Evolutionary conservation across 2,888 invertebrate species (phyloP), one percentile per base, ranked within the genome.

Genomic region (Cephus pulcher): DNA sequence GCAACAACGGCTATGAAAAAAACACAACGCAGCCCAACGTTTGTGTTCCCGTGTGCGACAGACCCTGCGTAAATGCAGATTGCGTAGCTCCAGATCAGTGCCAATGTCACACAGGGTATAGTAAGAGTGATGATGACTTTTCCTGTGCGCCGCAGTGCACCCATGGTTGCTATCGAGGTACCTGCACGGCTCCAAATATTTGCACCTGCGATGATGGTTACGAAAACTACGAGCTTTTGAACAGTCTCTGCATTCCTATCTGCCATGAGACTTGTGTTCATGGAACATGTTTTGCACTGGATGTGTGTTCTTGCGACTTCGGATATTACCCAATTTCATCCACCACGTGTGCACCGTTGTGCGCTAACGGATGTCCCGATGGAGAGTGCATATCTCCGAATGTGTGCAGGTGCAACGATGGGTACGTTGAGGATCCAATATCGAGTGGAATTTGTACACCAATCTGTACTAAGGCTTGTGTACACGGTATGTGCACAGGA

Each of bases 401-500:
- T 4, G 77, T 84, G 56, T 92, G 92, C 80, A 84, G 79, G 0
- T 90, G 91, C 80, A 77, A 78, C 4, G 73, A 79, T 1, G 89
- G 89, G 11, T 88, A 80, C 75, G 35, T 79, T 86, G 91, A 80
- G 85, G 89, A 84, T 88, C 84, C 80, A 87, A 15, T 40, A 15
- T 40, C 15, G 23, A 91, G 76, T 91, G 92, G 82, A 30, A 91
- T 73, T 90, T 91, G 92, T 81, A 85, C 86, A 30, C 86, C 92
- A 0, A 86, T 89, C 79, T 92, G 88, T 79, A 92, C 86, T 80
- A 89, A 84, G 84, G 92, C 87, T 3, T 92, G 92, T 79, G 84
- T 84, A 12, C 92, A 94, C 83, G 93, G 93, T 0, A 85, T 90
- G 80, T 92, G 95, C 82, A 88, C 93, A 0, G 93, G 92, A 0